A percentile compares a stretch with the other conserved stretches of the same genome.
phyloP scores from a whole-genome alignment of 1,140 invertebrate genomes.

The Theocolax elegans region DNA sequence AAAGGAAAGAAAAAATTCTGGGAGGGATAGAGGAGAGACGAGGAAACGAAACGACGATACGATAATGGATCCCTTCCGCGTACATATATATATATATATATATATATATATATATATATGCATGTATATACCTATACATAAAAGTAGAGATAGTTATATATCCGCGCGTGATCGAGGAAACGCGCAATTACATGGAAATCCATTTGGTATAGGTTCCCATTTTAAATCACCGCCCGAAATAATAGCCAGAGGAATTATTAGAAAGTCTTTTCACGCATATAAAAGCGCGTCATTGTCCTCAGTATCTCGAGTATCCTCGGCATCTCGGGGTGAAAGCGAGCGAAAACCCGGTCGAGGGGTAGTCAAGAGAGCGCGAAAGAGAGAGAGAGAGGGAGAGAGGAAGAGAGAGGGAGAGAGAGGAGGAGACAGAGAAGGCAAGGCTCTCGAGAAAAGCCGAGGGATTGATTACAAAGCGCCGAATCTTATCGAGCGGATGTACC shows the following conservation, averaged over 20 bases:
- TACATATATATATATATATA: neutral
- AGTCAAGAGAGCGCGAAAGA: neutral
- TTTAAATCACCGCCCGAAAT: slow-evolving; percentile 31
- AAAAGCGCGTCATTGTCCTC: slow-evolving; percentile 7
- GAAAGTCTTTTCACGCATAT: slow-evolving; percentile 28
- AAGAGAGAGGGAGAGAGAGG: neutral
- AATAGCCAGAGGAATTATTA: slow-evolving; percentile 41
- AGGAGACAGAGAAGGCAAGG: neutral
- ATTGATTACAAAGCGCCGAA: slow-evolving; percentile 38
- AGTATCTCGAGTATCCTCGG: neutral
- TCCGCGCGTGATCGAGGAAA: neutral
- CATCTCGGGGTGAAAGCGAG: slow-evolving; percentile 22
- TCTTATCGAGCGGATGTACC: slow-evolving; percentile 29
- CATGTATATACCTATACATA: no score
- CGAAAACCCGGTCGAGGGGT: neutral
- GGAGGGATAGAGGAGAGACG: neutral
- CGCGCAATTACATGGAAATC: slow-evolving; percentile 33
- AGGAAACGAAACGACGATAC: neutral
- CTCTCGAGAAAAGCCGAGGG: neutral
- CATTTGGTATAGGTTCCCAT: neutral
- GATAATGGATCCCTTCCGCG: slow-evolving; percentile 2
- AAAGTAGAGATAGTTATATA: no score
- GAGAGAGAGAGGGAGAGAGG: neutral
- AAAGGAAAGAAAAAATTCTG: neutral
- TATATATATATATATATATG: no score